Conservation (phyloP, 2,797 vertebrate genomes). For the Gadopsis bispinosus region DNA sequence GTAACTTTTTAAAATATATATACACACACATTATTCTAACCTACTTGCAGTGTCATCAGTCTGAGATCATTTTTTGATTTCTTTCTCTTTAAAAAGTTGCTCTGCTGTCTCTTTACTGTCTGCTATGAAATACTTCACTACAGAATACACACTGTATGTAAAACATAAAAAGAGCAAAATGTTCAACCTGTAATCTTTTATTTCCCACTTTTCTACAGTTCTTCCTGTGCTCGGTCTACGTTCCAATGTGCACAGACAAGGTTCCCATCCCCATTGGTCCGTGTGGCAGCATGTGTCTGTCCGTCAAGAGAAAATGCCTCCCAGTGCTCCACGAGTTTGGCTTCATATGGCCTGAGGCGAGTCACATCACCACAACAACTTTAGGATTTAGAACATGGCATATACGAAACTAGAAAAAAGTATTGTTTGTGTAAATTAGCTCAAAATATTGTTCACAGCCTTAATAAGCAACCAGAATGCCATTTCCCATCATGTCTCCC, state of each 20-base stretch:
- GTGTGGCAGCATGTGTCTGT: conserved; percentile 97
- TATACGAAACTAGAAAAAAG: background rate
- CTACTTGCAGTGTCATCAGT: background rate
- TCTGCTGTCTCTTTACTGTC: background rate
- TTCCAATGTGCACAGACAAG: conserved; percentile 99
- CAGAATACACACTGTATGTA: background rate
- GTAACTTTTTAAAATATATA: background rate
- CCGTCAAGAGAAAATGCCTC: conserved; percentile 95
- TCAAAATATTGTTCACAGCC: background rate
- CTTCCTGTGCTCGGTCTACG: conserved; percentile 98
- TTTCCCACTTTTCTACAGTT: conserved; percentile 83
- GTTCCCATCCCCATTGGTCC: conserved; percentile 97
- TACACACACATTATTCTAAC: background rate
- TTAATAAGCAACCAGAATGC: background rate
- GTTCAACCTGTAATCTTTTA: background rate
- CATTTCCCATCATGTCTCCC: conserved; percentile 8
- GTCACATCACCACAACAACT: conserved; percentile 29
- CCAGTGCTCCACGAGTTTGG: conserved; percentile 97
- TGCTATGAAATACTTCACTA: background rate
- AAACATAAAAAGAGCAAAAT: background rate
- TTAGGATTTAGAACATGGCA: background rate
- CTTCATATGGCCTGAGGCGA: conserved; percentile 94
- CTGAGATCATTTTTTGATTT: background rate
- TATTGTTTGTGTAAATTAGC: background rate
- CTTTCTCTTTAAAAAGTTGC: no score